Conservation (phyloP, 2,113 vertebrate genomes). For the Hepsetus odoe region DNA sequence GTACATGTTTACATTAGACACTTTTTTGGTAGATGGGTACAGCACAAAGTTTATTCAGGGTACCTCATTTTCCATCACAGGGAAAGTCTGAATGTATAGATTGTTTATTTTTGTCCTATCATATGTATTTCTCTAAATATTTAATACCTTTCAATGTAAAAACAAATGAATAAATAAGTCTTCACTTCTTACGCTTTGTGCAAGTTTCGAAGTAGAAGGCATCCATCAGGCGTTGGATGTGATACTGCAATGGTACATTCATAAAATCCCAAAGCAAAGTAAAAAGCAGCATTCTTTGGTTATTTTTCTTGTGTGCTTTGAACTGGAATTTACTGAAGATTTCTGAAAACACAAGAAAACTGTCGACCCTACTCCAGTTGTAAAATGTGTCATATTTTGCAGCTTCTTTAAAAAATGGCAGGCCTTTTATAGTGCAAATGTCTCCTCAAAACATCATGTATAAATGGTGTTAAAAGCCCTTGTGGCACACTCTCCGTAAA, state of each 20-base stretch:
- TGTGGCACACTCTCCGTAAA: constrained; percentile 25
- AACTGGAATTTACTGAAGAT: constrained; percentile 43
- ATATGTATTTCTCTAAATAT: constrained; percentile 61
- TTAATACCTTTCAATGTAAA: constrained; percentile 2
- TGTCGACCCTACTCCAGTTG: not conserved
- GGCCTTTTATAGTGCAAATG: constrained; percentile 32
- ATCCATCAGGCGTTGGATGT: constrained; percentile 24
- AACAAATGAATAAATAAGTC: not conserved
- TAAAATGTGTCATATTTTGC: constrained; percentile 2
- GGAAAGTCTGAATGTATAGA: constrained; percentile 13
- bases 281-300: constrained; percentile 63
- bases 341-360: not conserved
- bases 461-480: constrained; percentile 27
- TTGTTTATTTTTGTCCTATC: constrained; percentile 55
- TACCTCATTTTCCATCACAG: constrained; percentile 25
- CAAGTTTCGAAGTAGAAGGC: constrained; percentile 10
- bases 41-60: constrained; percentile 59
- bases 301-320: constrained; percentile 40
- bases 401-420: constrained; percentile 14
- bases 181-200: not conserved
- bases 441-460: constrained; percentile 15
- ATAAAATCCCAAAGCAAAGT: constrained; percentile 22
- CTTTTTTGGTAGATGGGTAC: constrained; percentile 7
- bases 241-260: constrained; percentile 20
- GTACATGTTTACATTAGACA: not conserved